Evolutionary conservation across 2,888 invertebrate species (phyloP).

Genomic region (Tiliacea aurago): DNA sequence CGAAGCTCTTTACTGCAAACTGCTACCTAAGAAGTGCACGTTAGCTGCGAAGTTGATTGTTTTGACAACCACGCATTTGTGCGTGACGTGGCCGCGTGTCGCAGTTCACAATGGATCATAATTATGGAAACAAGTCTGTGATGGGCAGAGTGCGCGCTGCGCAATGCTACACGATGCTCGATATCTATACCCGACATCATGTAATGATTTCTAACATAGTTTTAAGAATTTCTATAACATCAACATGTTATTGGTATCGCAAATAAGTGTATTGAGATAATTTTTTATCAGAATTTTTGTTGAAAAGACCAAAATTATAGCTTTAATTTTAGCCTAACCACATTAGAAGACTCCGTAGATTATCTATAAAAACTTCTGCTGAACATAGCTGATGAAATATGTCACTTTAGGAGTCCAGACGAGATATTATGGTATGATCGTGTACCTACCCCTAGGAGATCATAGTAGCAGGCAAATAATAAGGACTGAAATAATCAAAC

Average conservation of each 20-base stretch:
- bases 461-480: not conserved
- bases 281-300: no score
- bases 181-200: not conserved
- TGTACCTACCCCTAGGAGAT: not conserved
- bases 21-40: not conserved
- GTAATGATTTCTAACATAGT: not conserved
- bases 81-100: not conserved
- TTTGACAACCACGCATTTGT: not conserved
- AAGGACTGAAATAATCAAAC: not conserved
- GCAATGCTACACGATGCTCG: not conserved
- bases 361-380: not conserved
- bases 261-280: not conserved
- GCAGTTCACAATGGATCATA: not conserved
- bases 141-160: not conserved
- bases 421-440: not conserved
- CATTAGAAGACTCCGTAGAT: not conserved
- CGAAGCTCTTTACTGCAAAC: not conserved
- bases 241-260: not conserved
- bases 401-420: not conserved
- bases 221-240: not conserved
- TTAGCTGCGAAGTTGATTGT: not conserved
- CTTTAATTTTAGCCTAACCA: no score
- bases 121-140: no score
- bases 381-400: not conserved
- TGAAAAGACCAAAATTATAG: no score